These are phyloP conservation scores for Celastrina argiolus DNA, from an alignment of 2,888 invertebrate genomes.

Conservation along the genomic window DNA sequence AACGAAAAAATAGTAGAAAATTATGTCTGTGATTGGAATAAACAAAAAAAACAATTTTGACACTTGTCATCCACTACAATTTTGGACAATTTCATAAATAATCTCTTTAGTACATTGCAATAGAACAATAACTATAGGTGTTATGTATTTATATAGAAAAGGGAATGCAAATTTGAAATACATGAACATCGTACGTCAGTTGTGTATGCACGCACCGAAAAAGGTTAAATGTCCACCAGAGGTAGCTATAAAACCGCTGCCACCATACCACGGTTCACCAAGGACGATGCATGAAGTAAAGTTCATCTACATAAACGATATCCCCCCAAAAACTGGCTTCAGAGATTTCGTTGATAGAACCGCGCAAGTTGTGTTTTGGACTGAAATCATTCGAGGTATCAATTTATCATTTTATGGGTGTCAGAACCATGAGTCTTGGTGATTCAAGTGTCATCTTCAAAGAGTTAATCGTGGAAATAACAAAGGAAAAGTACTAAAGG, in stretches of 20 bases:
- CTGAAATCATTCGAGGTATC: constrained; percentile 85
- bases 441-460: neutral
- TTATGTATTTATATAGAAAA: neutral
- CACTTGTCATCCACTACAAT: no score
- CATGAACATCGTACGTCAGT: neutral
- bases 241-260: constrained; percentile 22
- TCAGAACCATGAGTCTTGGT: neutral
- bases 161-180: neutral
- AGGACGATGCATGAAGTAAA: constrained; percentile 55
- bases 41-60: no score
- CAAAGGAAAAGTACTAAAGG: neutral
- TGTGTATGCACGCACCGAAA: neutral
- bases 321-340: constrained; percentile 77
- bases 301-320: constrained; percentile 78
- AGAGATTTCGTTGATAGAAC: constrained; percentile 85
- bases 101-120: no score
- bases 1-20: no score
- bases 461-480: neutral
- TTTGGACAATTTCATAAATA: no score
- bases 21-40: no score
- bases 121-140: no score
- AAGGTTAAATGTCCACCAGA: neutral
- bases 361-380: constrained; percentile 82
- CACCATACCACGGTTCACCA: constrained; percentile 45
- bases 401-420: neutral